Evolutionary conservation across 2,888 invertebrate species (phyloP).

Genomic region (Temnothorax unifasciatus): DNA sequence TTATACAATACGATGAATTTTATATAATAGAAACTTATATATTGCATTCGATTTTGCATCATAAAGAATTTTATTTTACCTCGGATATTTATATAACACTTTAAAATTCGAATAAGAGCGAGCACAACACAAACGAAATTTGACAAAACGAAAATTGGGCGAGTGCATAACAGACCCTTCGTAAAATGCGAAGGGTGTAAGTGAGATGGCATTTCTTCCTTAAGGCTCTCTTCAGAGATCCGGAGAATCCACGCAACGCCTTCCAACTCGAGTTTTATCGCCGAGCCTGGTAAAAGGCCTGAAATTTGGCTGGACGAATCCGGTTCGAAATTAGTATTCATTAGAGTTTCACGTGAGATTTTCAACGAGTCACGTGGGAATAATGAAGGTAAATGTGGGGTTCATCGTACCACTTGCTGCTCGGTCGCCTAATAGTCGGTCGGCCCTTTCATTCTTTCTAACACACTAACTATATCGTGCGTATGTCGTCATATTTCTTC

Average conservation of each 20-base stretch:
- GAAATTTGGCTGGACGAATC: slow-evolving; percentile 66
- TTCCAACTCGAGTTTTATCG: slow-evolving; percentile 42
- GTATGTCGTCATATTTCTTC: slow-evolving; percentile 9
- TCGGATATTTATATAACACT: neutral
- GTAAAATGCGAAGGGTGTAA: slow-evolving; percentile 36
- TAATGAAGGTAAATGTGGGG: slow-evolving; percentile 85
- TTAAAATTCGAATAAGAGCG: neutral
- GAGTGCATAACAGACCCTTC: neutral
- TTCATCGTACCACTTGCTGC: slow-evolving; percentile 74
- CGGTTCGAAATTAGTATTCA: slow-evolving; percentile 81
- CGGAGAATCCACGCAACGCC: slow-evolving; percentile 49
- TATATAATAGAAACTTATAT: neutral
- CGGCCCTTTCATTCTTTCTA: slow-evolving; percentile 55
- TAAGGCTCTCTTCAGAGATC: slow-evolving; percentile 16
- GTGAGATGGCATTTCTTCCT: slow-evolving; percentile 33
- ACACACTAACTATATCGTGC: slow-evolving; percentile 50
- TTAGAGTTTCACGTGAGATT: slow-evolving; percentile 81
- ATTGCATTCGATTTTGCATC: neutral
- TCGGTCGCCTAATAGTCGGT: slow-evolving; percentile 67
- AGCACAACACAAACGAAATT: neutral
- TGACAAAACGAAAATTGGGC: slow-evolving; percentile 9
- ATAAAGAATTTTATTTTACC: neutral
- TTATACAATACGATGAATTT: slow-evolving; percentile 11
- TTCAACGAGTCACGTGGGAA: slow-evolving; percentile 85
- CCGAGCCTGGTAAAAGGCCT: slow-evolving; percentile 52